phyloP scores from a whole-genome alignment of 2,113 vertebrate species.

The Aplodontia rufa region DNA sequence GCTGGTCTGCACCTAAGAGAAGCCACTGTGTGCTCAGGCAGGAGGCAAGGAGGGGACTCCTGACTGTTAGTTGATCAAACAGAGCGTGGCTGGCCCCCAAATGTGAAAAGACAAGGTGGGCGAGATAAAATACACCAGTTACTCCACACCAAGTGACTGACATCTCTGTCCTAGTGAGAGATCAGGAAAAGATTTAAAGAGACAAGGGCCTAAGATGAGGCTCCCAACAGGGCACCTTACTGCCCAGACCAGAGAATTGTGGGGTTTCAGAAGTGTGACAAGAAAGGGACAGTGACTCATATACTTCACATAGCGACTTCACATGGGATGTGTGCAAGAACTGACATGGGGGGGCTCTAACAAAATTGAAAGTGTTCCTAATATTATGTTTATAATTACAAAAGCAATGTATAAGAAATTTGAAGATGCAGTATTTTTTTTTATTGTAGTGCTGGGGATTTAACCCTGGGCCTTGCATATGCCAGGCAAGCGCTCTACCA shows the following conservation, averaged over 20 bases:
- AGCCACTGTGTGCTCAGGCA: background rate
- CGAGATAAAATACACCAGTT: fast-evolving
- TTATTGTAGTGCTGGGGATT: too few relatives aligned
- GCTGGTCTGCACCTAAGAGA: background rate
- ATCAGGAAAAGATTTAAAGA: background rate
- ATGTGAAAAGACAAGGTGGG: background rate
- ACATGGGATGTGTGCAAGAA: background rate
- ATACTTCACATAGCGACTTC: background rate
- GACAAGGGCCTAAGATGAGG: background rate
- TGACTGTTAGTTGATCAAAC: background rate
- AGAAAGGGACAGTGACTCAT: background rate
- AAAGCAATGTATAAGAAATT: background rate
- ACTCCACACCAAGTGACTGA: fast-evolving
- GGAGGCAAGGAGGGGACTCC: background rate
- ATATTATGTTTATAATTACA: background rate
- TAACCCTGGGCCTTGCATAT: too few relatives aligned
- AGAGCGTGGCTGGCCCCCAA: background rate
- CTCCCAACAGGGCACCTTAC: background rate
- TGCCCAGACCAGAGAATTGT: background rate
- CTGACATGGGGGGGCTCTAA: background rate
- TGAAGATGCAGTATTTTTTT: too few relatives aligned
- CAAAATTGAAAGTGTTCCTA: background rate
- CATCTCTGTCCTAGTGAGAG: background rate
- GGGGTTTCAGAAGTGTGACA: background rate
- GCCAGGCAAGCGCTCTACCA: too few relatives aligned